Base-by-base conservation (phyloP, 1,140 invertebrate species). In the Drosophila pachea region DNA sequence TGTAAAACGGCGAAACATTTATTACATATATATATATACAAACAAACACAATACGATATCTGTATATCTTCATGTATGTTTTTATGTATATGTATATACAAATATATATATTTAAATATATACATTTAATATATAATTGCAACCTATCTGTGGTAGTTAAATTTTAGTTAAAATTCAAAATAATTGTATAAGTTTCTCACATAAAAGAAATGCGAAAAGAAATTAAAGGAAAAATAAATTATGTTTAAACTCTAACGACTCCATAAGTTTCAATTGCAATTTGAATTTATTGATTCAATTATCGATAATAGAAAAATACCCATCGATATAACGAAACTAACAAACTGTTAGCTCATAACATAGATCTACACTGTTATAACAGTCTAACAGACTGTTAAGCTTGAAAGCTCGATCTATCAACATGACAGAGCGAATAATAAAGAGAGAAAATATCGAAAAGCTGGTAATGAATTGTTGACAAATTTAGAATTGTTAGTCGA, bases 121-220 rank as follows among this genome's bases (percentile, higher is more conserved):
- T 62, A 56, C 38, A 63, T 73, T 68, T 52, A 63, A 81, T 81
- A 81, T 81, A 67, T 86, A 88, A 88, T 88, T 84, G 87, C 87
- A 88, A 88, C 87, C 86, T 88, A 88, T 88, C 87, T 88, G 87
- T 88, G 87, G 86, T 88, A 88, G 87, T 88, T 88, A 88, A 87
- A 87, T 88, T 88, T 88, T 88, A 88, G 87, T 88, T 83, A 84
- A 88, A 88, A 86, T 88, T 88, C 76, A 81, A 82, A 73, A 69
- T 81, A 82, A 77, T 64, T 81, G 55, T 70, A 73, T 86, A 86
- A 84, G 79, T 76, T 79, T 84, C 76, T 84, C 76, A 84, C 86
- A 86, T 68, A 65, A 74, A 74, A 65, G 47, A 78, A 68, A 75
- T 83, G 78, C 78, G 78, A 83, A 83, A 82, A 83, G 78, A 82